Evolutionary conservation across 2,797 vertebrate species (phyloP), one percentile per base, ranked within the genome.

Genomic region (Myotis daubentonii): DNA sequence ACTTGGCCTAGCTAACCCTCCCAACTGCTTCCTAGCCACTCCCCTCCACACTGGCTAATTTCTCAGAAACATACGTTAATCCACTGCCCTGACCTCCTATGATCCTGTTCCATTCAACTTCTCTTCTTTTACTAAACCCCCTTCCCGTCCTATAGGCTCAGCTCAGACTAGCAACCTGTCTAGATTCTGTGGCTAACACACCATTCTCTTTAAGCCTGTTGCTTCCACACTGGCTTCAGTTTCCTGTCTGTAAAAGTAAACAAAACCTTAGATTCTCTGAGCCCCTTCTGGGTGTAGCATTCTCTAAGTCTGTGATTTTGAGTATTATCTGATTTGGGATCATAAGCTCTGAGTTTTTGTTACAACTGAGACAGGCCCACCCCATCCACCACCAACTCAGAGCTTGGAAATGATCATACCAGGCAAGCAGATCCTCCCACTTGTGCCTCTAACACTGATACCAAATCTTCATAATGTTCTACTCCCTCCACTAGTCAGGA

Each of bases 351-450:
- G 68, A 70, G 16, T 62, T 68, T 76, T n/a, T 76, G 38, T 41
- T 51, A 85, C 75, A 49, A 53, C 87, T 41, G 86, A 60, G 57
- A 94, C 84, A 94, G 71, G 44, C 10, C 30, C 75, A 78, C 20
- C 8, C 49, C 23, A n/a, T 60, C n/a, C 17, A 68, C 53, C 57
- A 76, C 33, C 75, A 90, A 75, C 17, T 82, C 70, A 36, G 9
- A n/a, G 38, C 49, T 88, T 57, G 20, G 78, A 71, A 81, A 15
- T 20, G 71, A 78, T 44, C 57, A 70, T 12, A 47, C 5, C 8
- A 41, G 89, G 30, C 20, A 25, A 19, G 4, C 23, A 33, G 36
- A 36, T 47, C 13, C 55, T 33, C 13, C 55, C 47, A 16, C 51
- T 30, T 66, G 68, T 68, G 75, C 68, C 36, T 72, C 15, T 5